phyloP scores from a whole-genome alignment of 2,113 vertebrate species.

The Ctenodactylus gundi region DNA sequence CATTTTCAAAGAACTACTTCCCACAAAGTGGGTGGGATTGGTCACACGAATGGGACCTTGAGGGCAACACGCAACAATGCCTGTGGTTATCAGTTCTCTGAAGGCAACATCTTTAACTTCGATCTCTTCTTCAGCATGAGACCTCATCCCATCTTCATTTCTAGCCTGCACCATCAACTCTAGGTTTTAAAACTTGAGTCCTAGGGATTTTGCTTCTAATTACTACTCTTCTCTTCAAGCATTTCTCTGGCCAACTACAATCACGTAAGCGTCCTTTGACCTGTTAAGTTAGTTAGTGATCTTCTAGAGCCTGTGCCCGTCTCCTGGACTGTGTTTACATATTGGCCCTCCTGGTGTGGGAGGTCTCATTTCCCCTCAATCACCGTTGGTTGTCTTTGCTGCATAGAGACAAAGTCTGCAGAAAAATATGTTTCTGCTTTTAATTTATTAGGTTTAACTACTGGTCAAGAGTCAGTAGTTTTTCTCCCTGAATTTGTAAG shows the following conservation, averaged over 20 bases:
- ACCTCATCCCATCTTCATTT: not conserved
- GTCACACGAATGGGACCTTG: not conserved
- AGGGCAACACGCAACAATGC: not conserved
- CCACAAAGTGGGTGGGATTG: fast-evolving
- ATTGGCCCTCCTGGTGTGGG: not conserved
- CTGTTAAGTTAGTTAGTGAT: not conserved
- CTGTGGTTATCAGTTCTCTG: not conserved
- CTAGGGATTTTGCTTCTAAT: not conserved
- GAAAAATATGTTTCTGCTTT: not conserved
- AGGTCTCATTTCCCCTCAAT: not conserved
- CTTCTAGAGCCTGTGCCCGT: not conserved
- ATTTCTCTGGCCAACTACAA: not conserved
- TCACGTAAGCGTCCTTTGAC: not conserved
- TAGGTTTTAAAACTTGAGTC: not conserved
- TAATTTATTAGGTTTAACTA: not conserved
- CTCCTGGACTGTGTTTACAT: not conserved
- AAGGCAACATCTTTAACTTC: not conserved
- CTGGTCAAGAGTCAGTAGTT: not conserved
- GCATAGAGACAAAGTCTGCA: not conserved
- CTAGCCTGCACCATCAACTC: fast-evolving
- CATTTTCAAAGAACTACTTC: not conserved
- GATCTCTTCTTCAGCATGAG: not conserved
- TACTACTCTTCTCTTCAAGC: not conserved
- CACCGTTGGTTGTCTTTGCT: too few relatives aligned
- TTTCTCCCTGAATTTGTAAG: constrained; percentile 9